phyloP scores from a whole-genome alignment of 2,113 vertebrate genomes.

The Lophius piscatorius region DNA sequence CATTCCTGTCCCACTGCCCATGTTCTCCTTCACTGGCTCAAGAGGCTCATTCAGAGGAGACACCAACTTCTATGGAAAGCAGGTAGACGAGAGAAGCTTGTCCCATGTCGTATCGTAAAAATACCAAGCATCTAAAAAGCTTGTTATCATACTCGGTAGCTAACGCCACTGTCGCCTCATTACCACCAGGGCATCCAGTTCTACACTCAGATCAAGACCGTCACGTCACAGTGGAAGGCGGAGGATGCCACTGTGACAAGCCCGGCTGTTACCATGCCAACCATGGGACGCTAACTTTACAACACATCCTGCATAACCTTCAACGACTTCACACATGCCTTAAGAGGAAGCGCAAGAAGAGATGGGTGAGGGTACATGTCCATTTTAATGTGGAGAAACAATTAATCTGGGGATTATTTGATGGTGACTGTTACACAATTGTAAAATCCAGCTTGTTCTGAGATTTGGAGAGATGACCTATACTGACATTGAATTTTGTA shows the following conservation, averaged over 20 bases:
- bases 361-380: not conserved
- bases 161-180: conserved; percentile 1
- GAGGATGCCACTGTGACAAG: conserved; percentile 90
- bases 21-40: conserved; percentile 98
- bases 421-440: not conserved
- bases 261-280: conserved; percentile 96
- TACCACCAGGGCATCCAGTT: conserved; percentile 91
- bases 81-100: conserved; percentile 63
- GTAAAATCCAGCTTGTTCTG: not conserved
- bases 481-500: too few species aligned
- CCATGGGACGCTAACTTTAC: conserved; percentile 89
- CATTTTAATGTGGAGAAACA: conserved; percentile 1
- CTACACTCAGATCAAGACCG: conserved; percentile 96
- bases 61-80: conserved; percentile 98
- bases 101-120: not conserved
- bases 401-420: not conserved
- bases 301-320: conserved; percentile 3
- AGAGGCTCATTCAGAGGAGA: conserved; percentile 96
- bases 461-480: too few species aligned
- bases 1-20: conserved; percentile 96
- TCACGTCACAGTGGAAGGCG: conserved; percentile 98
- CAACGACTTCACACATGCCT: conserved; percentile 48
- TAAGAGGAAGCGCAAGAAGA: conserved; percentile 16
- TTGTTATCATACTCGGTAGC: not conserved
- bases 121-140: not conserved